Evolutionary conservation across 2,888 invertebrate genomes (phyloP), one percentile per base, ranked within the genome.

Genomic region (Eledone cirrhosa): DNA sequence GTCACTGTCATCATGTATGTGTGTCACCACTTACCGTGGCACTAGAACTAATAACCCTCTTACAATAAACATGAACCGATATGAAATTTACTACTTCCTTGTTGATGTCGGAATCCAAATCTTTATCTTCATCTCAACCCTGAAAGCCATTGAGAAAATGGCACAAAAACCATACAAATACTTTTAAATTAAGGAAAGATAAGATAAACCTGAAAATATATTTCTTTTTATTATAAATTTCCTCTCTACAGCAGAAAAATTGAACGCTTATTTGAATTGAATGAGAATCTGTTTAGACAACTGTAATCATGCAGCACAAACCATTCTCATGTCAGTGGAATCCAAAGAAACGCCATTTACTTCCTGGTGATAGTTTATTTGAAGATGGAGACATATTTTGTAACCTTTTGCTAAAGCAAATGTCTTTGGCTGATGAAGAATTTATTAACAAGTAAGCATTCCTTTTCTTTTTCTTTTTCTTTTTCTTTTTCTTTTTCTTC

Each of bases 321-420:
- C 72, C 33, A 1, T 72, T 41, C 33, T 72, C 72, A 31, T 72
- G 72, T n/a, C 72, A 72, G 33, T 86, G 86, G 86, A 82, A 79
- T 48, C 74, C 79, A 19, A 48, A 77, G 14, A 85, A 85, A 79
- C 72, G 86, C 69, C 74, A 83, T 48, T 78, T 86, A 24, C 72
- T 72, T n/a, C 82, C 84, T 65, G 90, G 92, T 77, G 93, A 93
- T 88, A 85, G 88, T 2, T 90, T 93, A 81, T 93, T 94, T 83
- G 84, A 89, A 7, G 91, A 91, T 24, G 90, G 92, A 0, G 89
- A 92, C 82, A 80, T 85, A 3, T 82, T 80, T 48, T 85, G 85
- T 79, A 80, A 79, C 72, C 77, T 83, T 13, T 76, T 81, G 48
- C 78, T 82, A 0, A 86, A 85, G 78, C 84, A 85, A 33, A 47